Base-by-base conservation (phyloP, 2,113 vertebrate genomes). In the Anguilla japonica region DNA sequence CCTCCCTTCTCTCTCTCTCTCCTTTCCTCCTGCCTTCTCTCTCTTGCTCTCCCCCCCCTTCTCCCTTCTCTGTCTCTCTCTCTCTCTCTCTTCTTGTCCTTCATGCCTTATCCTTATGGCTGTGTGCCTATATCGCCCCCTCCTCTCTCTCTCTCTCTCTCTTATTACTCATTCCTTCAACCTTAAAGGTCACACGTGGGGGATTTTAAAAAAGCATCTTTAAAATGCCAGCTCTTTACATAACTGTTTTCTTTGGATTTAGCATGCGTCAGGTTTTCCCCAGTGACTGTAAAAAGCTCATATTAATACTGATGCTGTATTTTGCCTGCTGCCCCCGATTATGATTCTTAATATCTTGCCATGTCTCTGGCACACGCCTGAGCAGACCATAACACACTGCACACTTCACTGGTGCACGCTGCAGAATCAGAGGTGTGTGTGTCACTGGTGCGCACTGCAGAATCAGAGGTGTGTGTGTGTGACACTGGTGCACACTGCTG, bases 101-200 rank as follows among this genome's bases (percentile, higher is more conserved):
- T 63, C 50, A 11, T 41, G 63, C 83, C 41, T 46, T 9, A 81
- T 78, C 46, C 40, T 41, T 7, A 20, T 41, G 22, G n/a, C 50
- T 41, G 46, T 85, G 22, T 82, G 80, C 82, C 84, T 41, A 67
- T 79, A 57, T 80, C 57, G 20, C 82, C 88, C 29, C 39, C 1
- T 46, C 83, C 80, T 43, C n/a, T 83, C 71, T 41, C 41, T 81
- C 56, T 22, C 22, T 88, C 82, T n/a, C 39, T 86, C 81, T 78
- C 71, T 40, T 46, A n/a, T 39, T 41, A 50, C 63, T 8, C 39
- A 29, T 83, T 29, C 67, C 41, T 71, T 60, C 79, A 81, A 34
- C 78, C 50, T 85, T 85, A 86, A 86, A 86, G 79, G 85, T 86
- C 85, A 81, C 79, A 41, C 50, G 22, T 79, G 41, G 22, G 3